Evolutionary conservation across 2,888 invertebrate genomes (phyloP).

Genomic region (Cacoxenus indagator): DNA sequence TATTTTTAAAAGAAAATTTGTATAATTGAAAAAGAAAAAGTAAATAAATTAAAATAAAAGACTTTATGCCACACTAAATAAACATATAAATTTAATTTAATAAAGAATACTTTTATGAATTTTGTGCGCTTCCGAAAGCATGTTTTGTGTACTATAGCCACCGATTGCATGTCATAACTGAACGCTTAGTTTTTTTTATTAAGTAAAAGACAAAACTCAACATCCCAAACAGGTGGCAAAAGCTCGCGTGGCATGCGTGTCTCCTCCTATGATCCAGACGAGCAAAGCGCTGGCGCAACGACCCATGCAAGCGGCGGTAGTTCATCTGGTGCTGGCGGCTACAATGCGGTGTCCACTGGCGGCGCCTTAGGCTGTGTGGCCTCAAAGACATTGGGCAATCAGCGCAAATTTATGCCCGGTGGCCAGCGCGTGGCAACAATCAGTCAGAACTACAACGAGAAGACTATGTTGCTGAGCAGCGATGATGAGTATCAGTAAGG

Average conservation of each 20-base stretch:
- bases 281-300: constrained; percentile 71
- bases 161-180: not conserved
- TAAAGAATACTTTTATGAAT: not conserved
- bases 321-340: constrained; percentile 59
- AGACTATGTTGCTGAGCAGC: constrained; percentile 94
- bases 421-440: constrained; percentile 85
- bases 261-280: constrained; percentile 79
- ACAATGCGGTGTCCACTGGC: constrained; percentile 54
- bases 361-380: constrained; percentile 68
- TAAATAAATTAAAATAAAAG: not conserved
- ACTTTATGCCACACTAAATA: not conserved
- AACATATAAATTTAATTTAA: constrained; percentile 12
- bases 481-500: constrained; percentile 92
- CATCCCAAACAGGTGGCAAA: constrained; percentile 73
- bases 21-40: not conserved
- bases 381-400: constrained; percentile 70
- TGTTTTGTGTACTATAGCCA: not conserved
- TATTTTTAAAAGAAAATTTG: not conserved
- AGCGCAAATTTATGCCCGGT: constrained; percentile 74
- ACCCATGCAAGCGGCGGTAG: constrained; percentile 36
- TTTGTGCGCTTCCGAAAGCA: not conserved
- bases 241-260: constrained; percentile 78
- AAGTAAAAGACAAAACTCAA: not conserved
- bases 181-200: not conserved
- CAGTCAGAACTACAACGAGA: constrained; percentile 92